These are phyloP conservation scores for Campaea margaritaria DNA, from an alignment of 2,888 invertebrate species.

Conservation along the genomic window DNA sequence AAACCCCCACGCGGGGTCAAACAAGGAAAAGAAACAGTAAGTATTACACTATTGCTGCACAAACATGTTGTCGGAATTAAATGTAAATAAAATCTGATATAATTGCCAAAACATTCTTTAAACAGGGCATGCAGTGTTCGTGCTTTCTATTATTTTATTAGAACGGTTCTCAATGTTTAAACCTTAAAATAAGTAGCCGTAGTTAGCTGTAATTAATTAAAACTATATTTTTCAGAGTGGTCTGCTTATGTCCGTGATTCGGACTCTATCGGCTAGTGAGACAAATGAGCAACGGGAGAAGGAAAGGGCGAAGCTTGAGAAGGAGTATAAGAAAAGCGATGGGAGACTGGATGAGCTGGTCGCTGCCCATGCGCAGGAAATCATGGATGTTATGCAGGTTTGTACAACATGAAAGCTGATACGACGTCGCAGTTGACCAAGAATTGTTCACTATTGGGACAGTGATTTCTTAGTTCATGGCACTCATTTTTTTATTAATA, in stretches of 20 bases:
- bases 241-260: conserved; percentile 96
- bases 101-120: not conserved
- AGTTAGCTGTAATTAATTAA: too few species aligned
- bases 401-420: not conserved
- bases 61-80: conserved; percentile 17
- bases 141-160: too few species aligned
- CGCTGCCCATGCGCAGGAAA: conserved; percentile 93
- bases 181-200: too few species aligned
- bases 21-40: conserved; percentile 94
- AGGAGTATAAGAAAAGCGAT: conserved; percentile 97
- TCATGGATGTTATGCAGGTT: conserved; percentile 92
- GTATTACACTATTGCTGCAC: conserved; percentile 40
- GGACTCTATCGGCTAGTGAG: conserved; percentile 96
- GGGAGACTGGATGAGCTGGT: conserved; percentile 94
- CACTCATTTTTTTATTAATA: too few species aligned
- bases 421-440: too few species aligned
- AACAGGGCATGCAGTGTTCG: too few species aligned
- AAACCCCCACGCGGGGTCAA: conserved; percentile 95
- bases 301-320: conserved; percentile 96
- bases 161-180: too few species aligned
- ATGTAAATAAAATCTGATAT: conserved; percentile 5
- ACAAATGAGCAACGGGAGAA: conserved; percentile 96
- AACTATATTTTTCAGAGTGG: conserved; percentile 86
- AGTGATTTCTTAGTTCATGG: too few species aligned
- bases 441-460: too few species aligned